phyloP scores from a whole-genome alignment of 2,797 vertebrate species.

The Mionectes olivaceus region DNA sequence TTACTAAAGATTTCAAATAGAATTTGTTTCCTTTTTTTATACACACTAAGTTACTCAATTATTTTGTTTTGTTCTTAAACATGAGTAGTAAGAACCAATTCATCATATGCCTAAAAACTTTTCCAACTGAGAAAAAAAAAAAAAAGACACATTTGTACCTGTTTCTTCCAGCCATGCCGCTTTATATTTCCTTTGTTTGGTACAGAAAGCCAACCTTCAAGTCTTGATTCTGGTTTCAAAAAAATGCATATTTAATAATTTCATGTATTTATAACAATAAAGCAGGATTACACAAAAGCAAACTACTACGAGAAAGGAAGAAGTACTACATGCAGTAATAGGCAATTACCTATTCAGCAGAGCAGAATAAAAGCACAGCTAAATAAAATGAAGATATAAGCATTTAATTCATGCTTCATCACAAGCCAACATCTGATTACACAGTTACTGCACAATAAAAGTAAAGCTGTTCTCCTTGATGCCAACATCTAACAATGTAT shows the following conservation, averaged over 20 bases:
- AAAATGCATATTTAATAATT: neutral
- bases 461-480: conserved; percentile 63
- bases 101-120: neutral
- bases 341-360: conserved; percentile 49
- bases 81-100: neutral
- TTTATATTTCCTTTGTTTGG: conserved; percentile 98
- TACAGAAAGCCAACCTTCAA: conserved; percentile 98
- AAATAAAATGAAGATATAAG: conserved; percentile 64
- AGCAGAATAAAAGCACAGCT: conserved; percentile 57
- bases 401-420: conserved; percentile 78
- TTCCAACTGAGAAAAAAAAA: neutral
- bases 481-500: conserved; percentile 60
- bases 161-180: conserved; percentile 97
- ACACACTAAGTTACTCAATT: neutral
- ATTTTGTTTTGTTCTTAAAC: neutral
- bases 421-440: conserved; percentile 72
- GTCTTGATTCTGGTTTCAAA: conserved; percentile 88
- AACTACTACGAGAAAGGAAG: neutral
- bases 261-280: neutral
- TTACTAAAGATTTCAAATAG: neutral
- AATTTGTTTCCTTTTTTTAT: neutral
- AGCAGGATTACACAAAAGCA: conserved; percentile 15
- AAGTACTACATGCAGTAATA: conserved; percentile 76
- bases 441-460: conserved; percentile 70
- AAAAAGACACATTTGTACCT: conserved; percentile 80